Percentiles rank a stretch among this genome's conserved stretches.
Evolutionary conservation across 2,113 vertebrate genomes (phyloP).

Genomic region (Ranitomeya variabilis): DNA sequence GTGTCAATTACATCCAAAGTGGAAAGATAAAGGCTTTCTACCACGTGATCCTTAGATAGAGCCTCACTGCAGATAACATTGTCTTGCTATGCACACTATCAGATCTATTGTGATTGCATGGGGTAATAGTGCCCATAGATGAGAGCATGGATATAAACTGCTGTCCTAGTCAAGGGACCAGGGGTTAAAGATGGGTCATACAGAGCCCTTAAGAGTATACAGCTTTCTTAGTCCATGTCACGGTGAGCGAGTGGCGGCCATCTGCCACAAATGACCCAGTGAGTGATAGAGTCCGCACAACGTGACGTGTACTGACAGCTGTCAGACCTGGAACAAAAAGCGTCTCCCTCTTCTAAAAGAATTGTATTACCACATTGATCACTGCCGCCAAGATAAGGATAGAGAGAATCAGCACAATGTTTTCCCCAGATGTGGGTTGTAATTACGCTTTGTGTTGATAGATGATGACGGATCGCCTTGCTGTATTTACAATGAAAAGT

Average conservation of each 20-base stretch:
- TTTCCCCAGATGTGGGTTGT: slow-evolving; percentile 57
- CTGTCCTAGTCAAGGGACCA: background rate
- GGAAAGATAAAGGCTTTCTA: background rate
- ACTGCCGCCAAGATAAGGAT: slow-evolving; percentile 53
- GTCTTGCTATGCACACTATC: slow-evolving; percentile 30
- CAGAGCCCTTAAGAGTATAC: background rate
- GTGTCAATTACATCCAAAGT: slow-evolving; percentile 16
- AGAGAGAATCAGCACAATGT: slow-evolving; percentile 41
- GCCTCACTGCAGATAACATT: slow-evolving; percentile 37
- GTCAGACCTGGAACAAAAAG: slow-evolving; percentile 51
- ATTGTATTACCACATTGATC: slow-evolving; percentile 57
- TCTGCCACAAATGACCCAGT: slow-evolving; percentile 18
- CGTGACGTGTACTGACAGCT: slow-evolving; percentile 51
- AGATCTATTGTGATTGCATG: slow-evolving; percentile 22
- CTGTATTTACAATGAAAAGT: slow-evolving; percentile 57
- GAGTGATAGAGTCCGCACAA: background rate
- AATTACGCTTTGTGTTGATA: slow-evolving; percentile 56
- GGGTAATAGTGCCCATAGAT: background rate
- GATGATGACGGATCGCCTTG: slow-evolving; percentile 56
- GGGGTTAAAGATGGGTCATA: slow-evolving; percentile 44
- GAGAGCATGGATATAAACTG: background rate
- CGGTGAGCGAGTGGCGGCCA: background rate
- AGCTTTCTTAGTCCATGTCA: background rate
- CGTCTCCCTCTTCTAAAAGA: slow-evolving; percentile 42
- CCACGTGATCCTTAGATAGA: slow-evolving; percentile 12